Evolutionary conservation across 2,888 invertebrate species (phyloP).

Genomic region (Morpho deidamia): DNA sequence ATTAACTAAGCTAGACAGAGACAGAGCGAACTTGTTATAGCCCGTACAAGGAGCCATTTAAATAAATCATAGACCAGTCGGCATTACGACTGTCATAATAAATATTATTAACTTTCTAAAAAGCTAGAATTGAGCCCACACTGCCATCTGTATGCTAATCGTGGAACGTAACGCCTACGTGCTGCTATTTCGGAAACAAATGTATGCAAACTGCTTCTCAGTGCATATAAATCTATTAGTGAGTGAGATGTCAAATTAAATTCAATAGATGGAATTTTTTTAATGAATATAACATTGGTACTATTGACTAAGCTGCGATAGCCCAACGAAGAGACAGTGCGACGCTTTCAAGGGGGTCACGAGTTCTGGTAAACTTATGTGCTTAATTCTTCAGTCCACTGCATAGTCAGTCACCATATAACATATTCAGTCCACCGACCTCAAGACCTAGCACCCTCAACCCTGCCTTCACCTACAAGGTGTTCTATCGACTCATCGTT

Average conservation of each 20-base stretch:
- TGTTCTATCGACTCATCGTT: too few species aligned
- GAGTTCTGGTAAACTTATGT: too few species aligned
- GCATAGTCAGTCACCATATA: too few species aligned
- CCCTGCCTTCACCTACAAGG: too few species aligned
- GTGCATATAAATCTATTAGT: slow-evolving; percentile 33
- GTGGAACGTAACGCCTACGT: slow-evolving; percentile 30
- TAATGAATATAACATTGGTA: slow-evolving; percentile 26
- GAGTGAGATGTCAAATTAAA: slow-evolving; percentile 34
- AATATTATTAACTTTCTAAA: slow-evolving; percentile 41
- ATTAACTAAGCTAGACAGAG: slow-evolving; percentile 6
- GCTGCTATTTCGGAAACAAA: slow-evolving; percentile 28
- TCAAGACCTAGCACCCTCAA: too few species aligned
- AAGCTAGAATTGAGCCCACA: slow-evolving; percentile 35
- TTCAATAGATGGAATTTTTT: slow-evolving; percentile 23
- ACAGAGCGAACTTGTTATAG: slow-evolving; percentile 15
- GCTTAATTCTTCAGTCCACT: too few species aligned
- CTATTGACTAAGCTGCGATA: slow-evolving; percentile 1
- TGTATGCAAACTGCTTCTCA: slow-evolving; percentile 35
- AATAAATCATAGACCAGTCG: slow-evolving; percentile 33
- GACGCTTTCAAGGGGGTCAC: too few species aligned
- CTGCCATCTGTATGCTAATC: slow-evolving; percentile 41
- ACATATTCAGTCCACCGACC: too few species aligned
- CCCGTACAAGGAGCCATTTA: slow-evolving; percentile 26
- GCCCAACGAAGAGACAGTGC: too few species aligned
- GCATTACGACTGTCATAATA: slow-evolving; percentile 35